Evolutionary conservation across 2,797 vertebrate species (phyloP).

Genomic region (Toxotes lorentzi): DNA sequence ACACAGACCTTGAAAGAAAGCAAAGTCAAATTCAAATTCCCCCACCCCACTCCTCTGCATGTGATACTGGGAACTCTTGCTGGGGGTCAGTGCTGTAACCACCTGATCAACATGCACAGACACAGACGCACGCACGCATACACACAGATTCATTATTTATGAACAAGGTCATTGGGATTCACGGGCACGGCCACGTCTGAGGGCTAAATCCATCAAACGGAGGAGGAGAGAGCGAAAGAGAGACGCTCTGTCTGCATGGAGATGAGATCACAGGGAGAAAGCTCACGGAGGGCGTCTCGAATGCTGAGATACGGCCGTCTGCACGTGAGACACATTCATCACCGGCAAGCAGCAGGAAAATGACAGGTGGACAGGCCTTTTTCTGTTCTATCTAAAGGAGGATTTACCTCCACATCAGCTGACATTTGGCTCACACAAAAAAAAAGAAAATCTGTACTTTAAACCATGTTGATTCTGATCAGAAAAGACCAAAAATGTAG

Average conservation of each 20-base stretch:
- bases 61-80: conserved; percentile 49
- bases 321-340: conserved; percentile 56
- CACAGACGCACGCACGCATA: conserved; percentile 49
- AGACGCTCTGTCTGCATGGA: conserved; percentile 74
- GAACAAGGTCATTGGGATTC: conserved; percentile 83
- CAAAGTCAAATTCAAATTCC: conserved; percentile 53
- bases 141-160: conserved; percentile 73
- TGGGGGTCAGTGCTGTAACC: conserved; percentile 64
- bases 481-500: background rate
- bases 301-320: conserved; percentile 34
- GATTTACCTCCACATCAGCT: conserved; percentile 10
- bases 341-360: conserved; percentile 36
- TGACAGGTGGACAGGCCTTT: conserved; percentile 24
- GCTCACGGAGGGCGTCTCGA: conserved; percentile 53
- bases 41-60: conserved; percentile 11
- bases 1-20: conserved; percentile 45
- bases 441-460: background rate
- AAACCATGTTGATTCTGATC: background rate
- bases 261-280: conserved; percentile 71
- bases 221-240: conserved; percentile 63
- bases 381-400: conserved; percentile 19
- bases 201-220: conserved; percentile 76
- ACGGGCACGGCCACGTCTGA: conserved; percentile 71
- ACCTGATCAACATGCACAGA: conserved; percentile 79
- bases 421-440: conserved; percentile 23